Evolutionary conservation across 2,113 vertebrate genomes (phyloP).

Genomic region (Neoarius graeffei): DNA sequence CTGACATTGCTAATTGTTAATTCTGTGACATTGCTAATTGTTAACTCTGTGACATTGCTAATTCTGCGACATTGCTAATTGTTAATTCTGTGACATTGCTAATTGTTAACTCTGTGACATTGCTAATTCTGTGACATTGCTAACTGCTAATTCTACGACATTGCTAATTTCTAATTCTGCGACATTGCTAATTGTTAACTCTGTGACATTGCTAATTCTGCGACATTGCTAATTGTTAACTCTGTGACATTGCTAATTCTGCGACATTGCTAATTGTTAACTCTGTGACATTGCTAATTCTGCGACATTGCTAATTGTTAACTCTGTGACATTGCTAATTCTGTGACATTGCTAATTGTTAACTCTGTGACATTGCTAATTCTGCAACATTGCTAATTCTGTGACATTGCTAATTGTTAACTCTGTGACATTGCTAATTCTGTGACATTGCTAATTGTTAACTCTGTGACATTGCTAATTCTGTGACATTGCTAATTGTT

Average conservation of each 20-base stretch:
- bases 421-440: neutral
- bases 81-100: neutral
- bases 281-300: too few relatives aligned
- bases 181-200: neutral
- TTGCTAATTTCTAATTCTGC: neutral
- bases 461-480: neutral
- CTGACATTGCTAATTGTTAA: neutral
- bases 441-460: neutral
- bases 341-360: neutral
- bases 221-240: neutral
- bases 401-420: neutral
- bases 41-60: neutral
- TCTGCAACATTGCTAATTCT: neutral
- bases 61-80: neutral
- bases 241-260: neutral
- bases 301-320: too few relatives aligned
- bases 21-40: neutral
- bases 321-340: neutral
- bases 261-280: neutral
- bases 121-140: neutral
- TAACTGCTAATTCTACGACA: neutral
- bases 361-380: neutral
- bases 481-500: neutral
- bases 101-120: neutral
- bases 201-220: neutral